Evolutionary conservation across 2,888 invertebrate species (phyloP), one percentile per base, ranked within the genome.

Genomic region (Caenorhabditis sinica): DNA sequence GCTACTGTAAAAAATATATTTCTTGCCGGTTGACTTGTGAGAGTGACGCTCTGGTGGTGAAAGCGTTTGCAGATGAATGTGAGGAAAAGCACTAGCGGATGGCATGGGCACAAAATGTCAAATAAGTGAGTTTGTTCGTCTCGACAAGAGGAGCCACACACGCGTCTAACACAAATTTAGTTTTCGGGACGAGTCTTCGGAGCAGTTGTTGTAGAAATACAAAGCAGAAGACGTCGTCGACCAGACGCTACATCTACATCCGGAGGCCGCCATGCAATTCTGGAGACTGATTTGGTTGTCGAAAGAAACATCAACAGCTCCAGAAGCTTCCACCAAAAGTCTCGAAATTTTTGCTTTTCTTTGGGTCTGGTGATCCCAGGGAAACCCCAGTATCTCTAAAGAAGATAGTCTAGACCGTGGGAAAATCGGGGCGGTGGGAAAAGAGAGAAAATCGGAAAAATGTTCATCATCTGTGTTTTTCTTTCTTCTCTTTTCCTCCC

Each of bases 51-150:
- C 13, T 13, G 40, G 40, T 5, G 40, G 2, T 6, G 33, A 4
- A 40, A 40, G 40, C 6, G 11, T 49, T 36, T 36, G 28, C 23
- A 36, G 45, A 6, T 25, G 51, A 45, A 23, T 25, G 36, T 28
- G 13, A 49, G 25, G 60, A 33, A 60, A 51, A 69, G 51, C 40
- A 61, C 68, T 60, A 68, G 51, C 69, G 76, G 76, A 63, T 61
- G 72, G 60, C 36, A 45, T n/a, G 45, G 60, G 56, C 43, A 80
- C 69, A 72, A 80, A 80, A 80, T 72, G 80, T 72, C 80, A 80
- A 80, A 80, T 80, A 80, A 80, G 80, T 80, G 80, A 80, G 80
- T 80, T 80, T 80, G 80, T 80, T 80, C 80, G 80, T 66, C 69
- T 53, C 79, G 71, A 79, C 61, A 71, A 77, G 77, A 79, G 58